Evolutionary conservation across 2,888 invertebrate species (phyloP), one percentile per base, ranked within the genome.

Genomic region (Leucophenga montana): DNA sequence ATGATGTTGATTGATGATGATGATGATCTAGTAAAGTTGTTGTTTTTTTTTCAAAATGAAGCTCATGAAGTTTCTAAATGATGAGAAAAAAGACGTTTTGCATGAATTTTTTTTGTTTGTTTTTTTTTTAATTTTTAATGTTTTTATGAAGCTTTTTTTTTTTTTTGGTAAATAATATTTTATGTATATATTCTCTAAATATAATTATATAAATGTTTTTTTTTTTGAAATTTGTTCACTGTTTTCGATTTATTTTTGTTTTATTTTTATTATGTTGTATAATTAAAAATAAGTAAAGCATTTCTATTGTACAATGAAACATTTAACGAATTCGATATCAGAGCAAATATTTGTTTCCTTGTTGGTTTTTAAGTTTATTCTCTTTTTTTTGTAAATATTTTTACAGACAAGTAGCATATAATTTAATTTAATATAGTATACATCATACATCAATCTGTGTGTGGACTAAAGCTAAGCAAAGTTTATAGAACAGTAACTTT

Each of bases 251-350:
- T 74, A 70, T 74, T 79, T 69, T 75, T 77, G 71, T 78, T 76
- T 73, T 73, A 77, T 67, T 70, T 27, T 39, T 67, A 57, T 13
- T 14, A 66, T 66, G 53, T 56, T 73, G 69, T 77, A 62, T 76
- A 76, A 74, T 83, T 82, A 81, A 78, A 71, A 83, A 82, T 75
- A 77, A 78, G 66, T 80, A 81, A 79, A 79, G 76, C 77, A 78
- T 76, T 64, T 73, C 77, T 77, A 80, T 76, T 75, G 77, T 81
- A 83, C 76, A 87, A 87, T 87, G 87, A 88, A 87, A 88, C 87
- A 87, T 86, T 88, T 80, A 81, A 79, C 82, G 78, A 81, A 78
- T 75, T 75, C 68, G 62, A 44, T 46, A 68, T 69, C 39, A 53
- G 22, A 70, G 27, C 2, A 27, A 27, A 3, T 27, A 3, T 56